phyloP scores from a whole-genome alignment of 2,888 invertebrate species.

The Plagodis pulveraria region DNA sequence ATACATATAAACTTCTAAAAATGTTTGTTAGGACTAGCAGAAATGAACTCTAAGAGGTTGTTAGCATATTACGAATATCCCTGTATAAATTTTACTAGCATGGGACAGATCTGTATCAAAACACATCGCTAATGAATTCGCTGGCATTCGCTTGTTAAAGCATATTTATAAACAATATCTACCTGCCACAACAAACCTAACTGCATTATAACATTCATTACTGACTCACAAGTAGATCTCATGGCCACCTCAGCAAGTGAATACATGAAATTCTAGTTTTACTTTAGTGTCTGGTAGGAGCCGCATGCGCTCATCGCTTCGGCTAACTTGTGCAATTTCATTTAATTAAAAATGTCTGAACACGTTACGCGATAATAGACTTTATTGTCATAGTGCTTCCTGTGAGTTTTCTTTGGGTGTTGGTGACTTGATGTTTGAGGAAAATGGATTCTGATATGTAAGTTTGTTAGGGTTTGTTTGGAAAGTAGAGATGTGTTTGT shows the following conservation, averaged over 20 bases:
- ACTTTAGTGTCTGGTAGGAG: conserved; percentile 8
- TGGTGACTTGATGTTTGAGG: not conserved
- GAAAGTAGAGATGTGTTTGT: not conserved
- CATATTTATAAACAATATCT: not conserved
- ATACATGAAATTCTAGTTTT: conserved; percentile 15
- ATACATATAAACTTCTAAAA: too few relatives aligned
- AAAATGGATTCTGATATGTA: conserved; percentile 28
- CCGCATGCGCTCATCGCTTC: conserved; percentile 9
- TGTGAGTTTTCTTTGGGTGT: conserved; percentile 2
- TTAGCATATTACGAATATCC: too few relatives aligned
- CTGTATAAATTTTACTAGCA: too few relatives aligned
- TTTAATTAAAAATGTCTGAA: conserved; percentile 4
- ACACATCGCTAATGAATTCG: too few relatives aligned
- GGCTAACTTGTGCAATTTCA: conserved; percentile 2
- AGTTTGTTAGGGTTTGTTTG: conserved; percentile 10
- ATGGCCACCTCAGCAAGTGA: conserved; percentile 12
- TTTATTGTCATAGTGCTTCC: conserved; percentile 1
- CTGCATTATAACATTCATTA: not conserved
- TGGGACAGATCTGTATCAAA: too few relatives aligned
- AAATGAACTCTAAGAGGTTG: too few relatives aligned
- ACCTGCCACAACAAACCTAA: not conserved
- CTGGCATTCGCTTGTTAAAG: too few relatives aligned
- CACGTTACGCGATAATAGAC: conserved; percentile 3
- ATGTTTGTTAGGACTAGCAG: too few relatives aligned
- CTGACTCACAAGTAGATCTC: not conserved